Evolutionary conservation across 1,140 invertebrate species (phyloP), one percentile per base, ranked within the genome.

Genomic region (Microplitis demolitor): DNA sequence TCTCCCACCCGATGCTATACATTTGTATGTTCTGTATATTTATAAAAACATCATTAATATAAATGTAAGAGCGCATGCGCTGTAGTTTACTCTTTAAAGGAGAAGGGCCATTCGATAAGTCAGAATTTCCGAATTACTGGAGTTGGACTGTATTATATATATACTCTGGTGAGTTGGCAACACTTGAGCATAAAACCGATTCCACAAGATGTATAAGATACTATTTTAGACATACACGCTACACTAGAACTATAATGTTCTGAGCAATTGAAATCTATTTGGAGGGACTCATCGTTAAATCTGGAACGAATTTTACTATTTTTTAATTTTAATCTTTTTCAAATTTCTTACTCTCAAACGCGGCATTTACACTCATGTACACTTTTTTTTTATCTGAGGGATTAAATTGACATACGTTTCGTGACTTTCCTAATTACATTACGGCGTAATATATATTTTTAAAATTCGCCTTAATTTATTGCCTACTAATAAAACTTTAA

Each of bases 401-500:
- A 80, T 82, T 79, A 79, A 84, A 84, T 84, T 84, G 83, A 84
- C 82, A 84, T 84, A 75, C 81, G 82, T 84, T 84, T 84, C 80
- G 70, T 84, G 84, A 84, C 82, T 84, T 83, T 84, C 81, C 82
- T 84, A 83, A 78, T 76, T 76, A 74, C 69, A 80, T 73, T 77
- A 80, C 79, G 76, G 74, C 74, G 74, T 50, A 58, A 34, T 68
- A 66, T 62, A 67, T 64, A 16, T 68, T n/a, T 63, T 71, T 62
- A 61, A 31, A 63, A 71, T 71, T 63, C 24, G 34, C 14, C 11
- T 53, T 33, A 56, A 58, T 69, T 69, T 69, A 56, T 60, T 45
- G 39, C 39, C 39, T 45, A 45, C 39, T 45, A 24, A 24, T 45
- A 9, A 45, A 9, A 45, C 39, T 45, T 45, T 45, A 45, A 45